Percentiles rank a stretch among this genome's conserved stretches.
Evolutionary conservation across 2,113 vertebrate genomes (phyloP).

Genomic region (Xiphophorus couchianus): DNA sequence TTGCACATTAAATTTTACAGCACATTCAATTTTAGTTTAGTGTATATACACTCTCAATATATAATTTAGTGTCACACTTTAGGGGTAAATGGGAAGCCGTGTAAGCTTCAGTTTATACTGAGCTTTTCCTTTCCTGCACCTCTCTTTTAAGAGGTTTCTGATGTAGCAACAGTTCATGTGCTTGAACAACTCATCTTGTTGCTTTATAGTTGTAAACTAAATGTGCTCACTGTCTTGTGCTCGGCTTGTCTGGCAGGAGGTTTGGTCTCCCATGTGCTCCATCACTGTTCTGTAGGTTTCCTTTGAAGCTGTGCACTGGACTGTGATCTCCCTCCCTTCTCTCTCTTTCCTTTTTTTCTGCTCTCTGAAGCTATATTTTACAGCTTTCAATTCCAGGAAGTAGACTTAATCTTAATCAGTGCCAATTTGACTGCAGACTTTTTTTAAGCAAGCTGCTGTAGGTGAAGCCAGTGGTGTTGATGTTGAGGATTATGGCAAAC

Average conservation of each 20-base stretch:
- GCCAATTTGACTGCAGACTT: slow-evolving; percentile 38
- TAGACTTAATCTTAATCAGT: slow-evolving; percentile 48
- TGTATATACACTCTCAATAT: background rate
- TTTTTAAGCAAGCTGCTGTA: slow-evolving; percentile 6
- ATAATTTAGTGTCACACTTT: background rate
- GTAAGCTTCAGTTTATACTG: background rate
- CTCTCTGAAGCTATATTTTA: slow-evolving; percentile 59
- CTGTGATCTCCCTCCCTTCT: slow-evolving; percentile 35
- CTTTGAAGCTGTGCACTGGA: slow-evolving; percentile 68
- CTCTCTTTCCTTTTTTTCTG: background rate
- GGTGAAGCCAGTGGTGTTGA: slow-evolving; percentile 19
- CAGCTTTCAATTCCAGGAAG: slow-evolving; percentile 41
- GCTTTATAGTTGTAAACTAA: background rate
- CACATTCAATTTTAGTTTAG: too few species aligned
- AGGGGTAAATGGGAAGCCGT: background rate
- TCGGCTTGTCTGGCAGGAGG: slow-evolving; percentile 15
- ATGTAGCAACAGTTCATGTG: background rate
- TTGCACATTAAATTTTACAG: too few species aligned
- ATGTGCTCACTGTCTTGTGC: background rate
- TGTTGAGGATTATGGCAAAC: slow-evolving; percentile 22
- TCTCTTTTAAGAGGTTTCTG: background rate
- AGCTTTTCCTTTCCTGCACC: background rate
- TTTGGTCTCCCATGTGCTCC: slow-evolving; percentile 52
- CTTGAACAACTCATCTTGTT: background rate
- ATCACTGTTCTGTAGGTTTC: slow-evolving; percentile 47